phyloP scores from a whole-genome alignment of 1,140 invertebrate genomes.

The Magallana angulata region DNA sequence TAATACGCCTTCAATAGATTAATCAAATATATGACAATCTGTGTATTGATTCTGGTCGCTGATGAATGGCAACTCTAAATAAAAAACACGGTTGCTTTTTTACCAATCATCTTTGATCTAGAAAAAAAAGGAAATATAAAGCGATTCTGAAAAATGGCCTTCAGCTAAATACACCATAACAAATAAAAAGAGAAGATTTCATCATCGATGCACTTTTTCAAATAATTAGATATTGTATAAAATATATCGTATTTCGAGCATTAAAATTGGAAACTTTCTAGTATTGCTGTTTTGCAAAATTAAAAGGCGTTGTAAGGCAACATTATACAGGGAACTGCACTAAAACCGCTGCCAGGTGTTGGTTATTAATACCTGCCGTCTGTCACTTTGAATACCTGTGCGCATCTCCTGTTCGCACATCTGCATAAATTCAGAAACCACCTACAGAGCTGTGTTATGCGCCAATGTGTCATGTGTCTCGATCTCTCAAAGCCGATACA shows the following conservation, averaged over 20 bases:
- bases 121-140: not conserved
- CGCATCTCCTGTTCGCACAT: conserved; percentile 28
- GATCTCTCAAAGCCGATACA: not conserved
- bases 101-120: conserved; percentile 10
- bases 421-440: conserved; percentile 15
- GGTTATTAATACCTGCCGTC: conserved; percentile 18
- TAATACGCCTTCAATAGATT: conserved; percentile 3
- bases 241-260: not conserved
- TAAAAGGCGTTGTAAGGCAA: not conserved
- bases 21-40: conserved; percentile 15
- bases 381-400: conserved; percentile 19
- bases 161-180: too few species aligned
- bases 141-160: too few species aligned
- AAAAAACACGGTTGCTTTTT: conserved; percentile 18
- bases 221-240: too few species aligned
- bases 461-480: not conserved
- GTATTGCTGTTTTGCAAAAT: too few species aligned
- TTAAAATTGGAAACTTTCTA: not conserved
- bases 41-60: not conserved
- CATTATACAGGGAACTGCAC: not conserved
- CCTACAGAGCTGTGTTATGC: conserved; percentile 1
- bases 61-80: not conserved
- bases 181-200: too few species aligned
- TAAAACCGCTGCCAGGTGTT: not conserved
- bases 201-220: too few species aligned